These are phyloP conservation scores for Eupleurogrammus muticus DNA, from an alignment of 2,797 vertebrate species.

Conservation along the genomic window DNA sequence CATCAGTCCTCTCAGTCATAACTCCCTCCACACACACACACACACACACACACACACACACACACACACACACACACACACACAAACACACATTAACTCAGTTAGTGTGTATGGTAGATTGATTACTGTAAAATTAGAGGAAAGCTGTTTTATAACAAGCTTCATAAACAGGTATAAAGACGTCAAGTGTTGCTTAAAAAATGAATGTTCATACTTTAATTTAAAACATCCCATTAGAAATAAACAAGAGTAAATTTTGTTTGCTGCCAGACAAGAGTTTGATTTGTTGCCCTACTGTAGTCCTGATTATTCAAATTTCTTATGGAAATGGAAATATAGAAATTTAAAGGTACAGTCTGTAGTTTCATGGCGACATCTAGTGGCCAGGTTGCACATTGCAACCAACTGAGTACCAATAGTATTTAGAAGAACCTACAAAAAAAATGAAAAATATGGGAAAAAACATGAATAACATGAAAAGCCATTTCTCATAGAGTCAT, in stretches of 20 bases:
- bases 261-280: background rate
- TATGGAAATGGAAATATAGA: background rate
- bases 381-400: too few relatives aligned
- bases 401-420: too few relatives aligned
- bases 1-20: conserved; percentile 59
- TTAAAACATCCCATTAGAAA: background rate
- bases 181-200: background rate
- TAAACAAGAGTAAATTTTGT: background rate
- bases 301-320: background rate
- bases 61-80: background rate
- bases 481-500: too few relatives aligned
- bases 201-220: background rate
- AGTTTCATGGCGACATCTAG: too few relatives aligned
- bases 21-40: background rate
- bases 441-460: too few relatives aligned
- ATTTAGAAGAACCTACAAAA: too few relatives aligned
- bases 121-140: conserved; percentile 11
- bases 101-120: background rate
- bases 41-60: background rate
- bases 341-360: background rate
- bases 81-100: background rate
- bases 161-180: background rate
- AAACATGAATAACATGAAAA: too few relatives aligned
- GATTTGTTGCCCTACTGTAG: background rate
- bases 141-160: conserved; percentile 8